Evolutionary conservation across 2,888 invertebrate species (phyloP), one percentile per base, ranked within the genome.

Genomic region (Nomada ferruginata): DNA sequence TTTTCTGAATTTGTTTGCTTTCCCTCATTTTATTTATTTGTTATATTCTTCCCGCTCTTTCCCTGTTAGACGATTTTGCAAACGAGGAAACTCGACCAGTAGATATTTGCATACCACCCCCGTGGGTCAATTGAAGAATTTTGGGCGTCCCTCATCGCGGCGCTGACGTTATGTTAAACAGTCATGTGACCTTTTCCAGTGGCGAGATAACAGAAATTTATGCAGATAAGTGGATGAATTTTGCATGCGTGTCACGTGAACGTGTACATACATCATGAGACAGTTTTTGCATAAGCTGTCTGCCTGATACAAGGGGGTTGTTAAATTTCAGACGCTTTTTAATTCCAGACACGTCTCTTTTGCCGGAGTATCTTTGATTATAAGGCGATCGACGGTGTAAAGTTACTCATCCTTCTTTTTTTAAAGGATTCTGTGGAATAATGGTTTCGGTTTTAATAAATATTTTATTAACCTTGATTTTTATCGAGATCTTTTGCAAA

Each of bases 181-280:
- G 44, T 36, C 53, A 7, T 65, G 60, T 18, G 60, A 66, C 26
- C 53, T 50, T 60, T 47, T 53, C 44, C 53, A 47, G 29, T 15
- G 55, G n/a, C 61, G 20, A 66, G 77, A 75, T 75, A 66, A 75
- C 65, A 66, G 75, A 66, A 77, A 74, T 77, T 77, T 77, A 78
- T 78, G 65, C 77, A 75, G 61, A 75, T 61, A 61, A 53, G 36
- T 66, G 60, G 75, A 78, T 66, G 65, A 75, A 75, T 78, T 77
- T 74, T 74, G 75, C 64, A 77, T 77, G 65, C 65, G 10, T 60
- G 64, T 60, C 52, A 74, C 42, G 57, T 26, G 57, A 15, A 15
- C 36, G 52, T 52, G 42, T 74, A 36, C 23, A 50, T 60, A 42
- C 64, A 65, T 74, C 59, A 13, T 23, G 9, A 29, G 44, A 65